Base-by-base conservation (phyloP, 2,888 invertebrate genomes). In the Drosophila vallismaia region DNA sequence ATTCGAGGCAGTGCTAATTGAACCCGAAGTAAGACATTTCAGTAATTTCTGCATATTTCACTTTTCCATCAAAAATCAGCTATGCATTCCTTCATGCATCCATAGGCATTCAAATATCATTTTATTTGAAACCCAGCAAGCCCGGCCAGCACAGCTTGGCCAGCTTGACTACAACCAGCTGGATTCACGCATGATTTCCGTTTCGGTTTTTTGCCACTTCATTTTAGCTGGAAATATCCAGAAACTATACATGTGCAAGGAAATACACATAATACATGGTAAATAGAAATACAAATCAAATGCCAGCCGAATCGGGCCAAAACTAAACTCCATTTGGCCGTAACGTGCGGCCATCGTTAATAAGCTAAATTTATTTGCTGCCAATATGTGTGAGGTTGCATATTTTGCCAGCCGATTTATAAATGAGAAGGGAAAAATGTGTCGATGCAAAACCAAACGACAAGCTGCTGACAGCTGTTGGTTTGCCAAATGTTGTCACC, bases 391-490 rank as follows among this genome's bases (percentile, higher is more conserved):
- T 75, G 70, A 53, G 44, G 50, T 31, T 46, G 51, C 55, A 76
- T 67, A 71, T 69, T 70, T 74, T 56, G 38, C 46, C 26, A 40
- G 33, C 38, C 64, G 69, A 75, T 73, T 82, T 74, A 56, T 67
- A 76, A 71, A 74, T 78, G 64, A 71, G 70, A 66, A 69, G 80
- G 72, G 84, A 75, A 77, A 80, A 84, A 75, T 74, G 76, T 80
- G 50, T 55, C 62, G 50, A 45, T 44, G 64, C 40, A 31, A 71
- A 64, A 56, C 62, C 62, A 55, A 71, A 44, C 75, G 82, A 75
- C 77, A 79, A 70, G 66, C 79, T 79, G 82, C 63, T 81, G 81
- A 81, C 85, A 81, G 81, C 82, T 81, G 82, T 77, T 85, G 82
- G 79, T 69, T 82, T 71, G 64, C 59, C 67, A 69, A 67, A 58